Evolutionary conservation across 2,113 vertebrate species (phyloP).

Genomic region (Cynoglossus semilaevis): DNA sequence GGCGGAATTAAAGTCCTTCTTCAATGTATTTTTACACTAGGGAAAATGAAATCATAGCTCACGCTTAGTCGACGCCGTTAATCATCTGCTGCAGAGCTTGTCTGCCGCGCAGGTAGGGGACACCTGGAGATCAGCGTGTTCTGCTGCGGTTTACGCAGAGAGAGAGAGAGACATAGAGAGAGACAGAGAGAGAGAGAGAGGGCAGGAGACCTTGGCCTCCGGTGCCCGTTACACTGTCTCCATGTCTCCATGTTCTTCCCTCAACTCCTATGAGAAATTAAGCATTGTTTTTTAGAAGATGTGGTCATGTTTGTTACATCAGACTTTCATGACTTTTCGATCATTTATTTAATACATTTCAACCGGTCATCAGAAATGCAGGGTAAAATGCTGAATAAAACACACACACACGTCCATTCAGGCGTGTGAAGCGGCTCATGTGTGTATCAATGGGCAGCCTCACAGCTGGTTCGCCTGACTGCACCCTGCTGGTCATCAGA

Average conservation of each 20-base stretch:
- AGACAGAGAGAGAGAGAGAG: too few species aligned
- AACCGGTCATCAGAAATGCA: too few species aligned
- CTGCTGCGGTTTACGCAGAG: constrained; percentile 20
- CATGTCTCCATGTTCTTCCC: not conserved
- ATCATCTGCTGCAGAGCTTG: constrained; percentile 38
- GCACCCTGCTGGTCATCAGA: constrained; percentile 22
- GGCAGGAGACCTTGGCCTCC: not conserved
- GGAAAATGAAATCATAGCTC: constrained; percentile 34
- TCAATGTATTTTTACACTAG: constrained; percentile 55
- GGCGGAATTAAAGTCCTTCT: constrained; percentile 26
- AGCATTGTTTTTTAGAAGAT: too few species aligned
- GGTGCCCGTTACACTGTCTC: not conserved
- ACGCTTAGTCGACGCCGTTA: constrained; percentile 20
- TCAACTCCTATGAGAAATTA: not conserved
- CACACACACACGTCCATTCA: too few species aligned
- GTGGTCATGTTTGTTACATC: too few species aligned
- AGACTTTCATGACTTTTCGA: too few species aligned
- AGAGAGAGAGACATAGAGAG: too few species aligned
- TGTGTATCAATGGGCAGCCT: constrained; percentile 11
- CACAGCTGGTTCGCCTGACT: constrained; percentile 29
- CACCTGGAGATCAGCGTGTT: constrained; percentile 27
- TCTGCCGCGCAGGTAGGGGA: constrained; percentile 7
- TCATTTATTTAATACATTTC: too few species aligned
- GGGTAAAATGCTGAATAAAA: too few species aligned
- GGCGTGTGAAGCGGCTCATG: not conserved